Percentiles rank a stretch among this genome's conserved stretches.
Conservation (phyloP, 2,888 invertebrate genomes). For the Anorthoa munda region DNA sequence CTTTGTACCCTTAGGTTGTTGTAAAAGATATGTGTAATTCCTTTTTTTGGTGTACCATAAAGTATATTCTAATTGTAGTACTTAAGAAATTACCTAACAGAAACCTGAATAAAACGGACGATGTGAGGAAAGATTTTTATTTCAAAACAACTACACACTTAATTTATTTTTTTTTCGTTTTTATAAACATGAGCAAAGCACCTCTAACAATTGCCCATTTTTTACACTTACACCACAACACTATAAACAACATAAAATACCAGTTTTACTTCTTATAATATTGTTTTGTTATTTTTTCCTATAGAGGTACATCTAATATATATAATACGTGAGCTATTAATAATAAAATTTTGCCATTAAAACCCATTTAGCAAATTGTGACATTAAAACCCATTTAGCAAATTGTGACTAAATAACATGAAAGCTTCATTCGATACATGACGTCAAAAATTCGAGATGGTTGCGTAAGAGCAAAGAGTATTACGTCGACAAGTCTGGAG, state of each 20-base stretch:
- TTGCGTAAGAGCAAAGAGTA: too few species aligned
- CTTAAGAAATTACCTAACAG: not conserved
- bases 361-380: not conserved
- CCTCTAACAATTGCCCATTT: not conserved
- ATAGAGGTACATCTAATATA: not conserved
- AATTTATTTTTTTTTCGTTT: not conserved
- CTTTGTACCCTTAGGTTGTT: too few species aligned
- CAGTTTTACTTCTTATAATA: not conserved
- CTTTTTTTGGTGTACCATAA: too few species aligned
- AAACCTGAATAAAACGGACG: not conserved
- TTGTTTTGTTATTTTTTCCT: conserved; percentile 7
- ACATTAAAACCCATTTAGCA: not conserved
- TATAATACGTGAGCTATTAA: not conserved
- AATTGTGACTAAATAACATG: not conserved
- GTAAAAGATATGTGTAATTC: too few species aligned
- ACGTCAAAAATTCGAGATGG: not conserved
- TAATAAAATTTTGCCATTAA: not conserved
- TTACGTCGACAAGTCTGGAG: not conserved
- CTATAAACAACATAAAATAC: not conserved
- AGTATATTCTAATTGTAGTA: not conserved
- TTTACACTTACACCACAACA: not conserved
- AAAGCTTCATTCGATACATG: not conserved
- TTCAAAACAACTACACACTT: not conserved
- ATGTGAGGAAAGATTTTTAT: not conserved
- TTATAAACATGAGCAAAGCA: not conserved